These are phyloP conservation scores for Globicephala melas DNA, from an alignment of 2,113 vertebrate genomes.

Conservation along the genomic window DNA sequence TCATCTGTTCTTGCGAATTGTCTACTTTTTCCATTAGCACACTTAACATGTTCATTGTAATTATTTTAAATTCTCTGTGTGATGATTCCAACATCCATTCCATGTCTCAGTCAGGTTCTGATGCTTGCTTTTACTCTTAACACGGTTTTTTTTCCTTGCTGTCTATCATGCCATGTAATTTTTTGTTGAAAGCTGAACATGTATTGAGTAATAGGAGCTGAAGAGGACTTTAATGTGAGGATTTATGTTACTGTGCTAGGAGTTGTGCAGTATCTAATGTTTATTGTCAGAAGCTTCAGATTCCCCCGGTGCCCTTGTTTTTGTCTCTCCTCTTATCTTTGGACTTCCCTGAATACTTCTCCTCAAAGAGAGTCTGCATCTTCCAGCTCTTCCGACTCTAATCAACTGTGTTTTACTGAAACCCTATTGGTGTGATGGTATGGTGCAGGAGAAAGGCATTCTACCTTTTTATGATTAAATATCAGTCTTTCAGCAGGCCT, in stretches of 20 bases:
- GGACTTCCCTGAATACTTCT: background rate
- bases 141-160: background rate
- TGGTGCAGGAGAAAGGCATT: background rate
- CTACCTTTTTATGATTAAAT: background rate
- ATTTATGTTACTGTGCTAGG: background rate
- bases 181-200: background rate
- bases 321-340: background rate
- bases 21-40: background rate
- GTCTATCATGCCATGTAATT: background rate
- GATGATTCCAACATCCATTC: background rate
- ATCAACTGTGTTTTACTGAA: background rate
- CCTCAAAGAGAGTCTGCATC: background rate
- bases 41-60: background rate
- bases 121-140: background rate
- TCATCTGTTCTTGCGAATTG: background rate
- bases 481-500: background rate
- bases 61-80: background rate
- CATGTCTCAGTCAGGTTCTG: background rate
- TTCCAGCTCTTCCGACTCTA: background rate
- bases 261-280: background rate
- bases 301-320: background rate
- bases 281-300: background rate
- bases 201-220: background rate
- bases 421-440: background rate
- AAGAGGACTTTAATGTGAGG: background rate